Conservation (phyloP, 2,797 vertebrate species). For the Lithobates sylvaticus region DNA sequence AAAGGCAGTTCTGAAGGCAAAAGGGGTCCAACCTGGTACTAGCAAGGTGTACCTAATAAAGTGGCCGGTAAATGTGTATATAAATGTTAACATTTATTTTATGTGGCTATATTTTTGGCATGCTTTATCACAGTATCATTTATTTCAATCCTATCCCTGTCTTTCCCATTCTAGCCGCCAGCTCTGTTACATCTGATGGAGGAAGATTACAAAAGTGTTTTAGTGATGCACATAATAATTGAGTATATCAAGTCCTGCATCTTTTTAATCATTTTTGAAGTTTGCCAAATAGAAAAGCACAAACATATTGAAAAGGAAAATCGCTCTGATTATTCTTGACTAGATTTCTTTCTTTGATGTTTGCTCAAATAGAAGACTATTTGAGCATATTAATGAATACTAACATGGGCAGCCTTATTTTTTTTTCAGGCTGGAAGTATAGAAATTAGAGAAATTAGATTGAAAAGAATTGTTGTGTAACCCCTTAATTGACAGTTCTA, state of each 20-base stretch:
- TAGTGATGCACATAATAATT: constrained; percentile 24
- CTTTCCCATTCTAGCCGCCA: not conserved
- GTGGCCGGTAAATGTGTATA: no score
- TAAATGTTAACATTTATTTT: no score
- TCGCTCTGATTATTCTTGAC: not conserved
- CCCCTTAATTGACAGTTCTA: not conserved
- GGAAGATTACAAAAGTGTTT: constrained; percentile 25
- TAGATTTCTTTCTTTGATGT: constrained; percentile 11
- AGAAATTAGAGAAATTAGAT: not conserved
- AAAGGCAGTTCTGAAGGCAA: no score
- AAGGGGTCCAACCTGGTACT: no score
- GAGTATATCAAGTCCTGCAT: constrained; percentile 7
- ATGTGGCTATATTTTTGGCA: constrained; percentile 11
- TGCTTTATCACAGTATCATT: constrained; percentile 23
- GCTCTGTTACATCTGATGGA: constrained; percentile 22
- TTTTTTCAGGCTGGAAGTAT: no score
- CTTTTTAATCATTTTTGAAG: constrained; percentile 16
- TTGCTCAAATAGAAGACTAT: not conserved
- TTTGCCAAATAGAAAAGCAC: not conserved
- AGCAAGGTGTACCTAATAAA: no score
- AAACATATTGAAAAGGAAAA: constrained; percentile 1
- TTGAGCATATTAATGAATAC: not conserved
- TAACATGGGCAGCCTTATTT: not conserved
- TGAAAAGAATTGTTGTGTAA: not conserved
- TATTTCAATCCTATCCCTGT: not conserved